These are phyloP conservation scores for Cheirogaleus medius DNA, from an alignment of 2,113 vertebrate species.

Conservation along the genomic window DNA sequence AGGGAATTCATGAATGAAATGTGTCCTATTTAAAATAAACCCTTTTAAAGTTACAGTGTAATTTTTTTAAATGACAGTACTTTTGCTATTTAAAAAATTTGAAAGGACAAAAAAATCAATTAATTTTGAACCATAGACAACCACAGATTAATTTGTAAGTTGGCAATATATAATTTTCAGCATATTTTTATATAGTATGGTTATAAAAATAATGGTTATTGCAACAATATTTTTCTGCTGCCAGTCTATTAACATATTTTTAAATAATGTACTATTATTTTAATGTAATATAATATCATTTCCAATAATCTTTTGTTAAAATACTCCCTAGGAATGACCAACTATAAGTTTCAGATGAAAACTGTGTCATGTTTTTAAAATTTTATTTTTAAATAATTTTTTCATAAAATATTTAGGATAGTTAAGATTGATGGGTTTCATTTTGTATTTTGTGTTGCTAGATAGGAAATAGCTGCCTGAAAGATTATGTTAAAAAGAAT, in stretches of 20 bases:
- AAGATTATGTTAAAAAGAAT: background rate
- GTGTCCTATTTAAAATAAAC: background rate
- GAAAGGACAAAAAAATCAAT: background rate
- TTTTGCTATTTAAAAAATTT: background rate
- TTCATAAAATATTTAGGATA: background rate
- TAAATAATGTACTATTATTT: background rate
- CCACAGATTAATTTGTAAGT: background rate
- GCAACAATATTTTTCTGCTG: background rate
- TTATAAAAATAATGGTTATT: background rate
- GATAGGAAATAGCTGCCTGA: background rate
- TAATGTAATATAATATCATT: background rate
- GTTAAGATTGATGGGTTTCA: background rate
- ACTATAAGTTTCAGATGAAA: background rate
- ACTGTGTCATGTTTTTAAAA: background rate
- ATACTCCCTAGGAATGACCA: background rate
- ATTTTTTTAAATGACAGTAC: background rate
- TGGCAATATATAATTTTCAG: background rate
- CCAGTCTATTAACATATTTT: background rate
- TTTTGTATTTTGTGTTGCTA: background rate
- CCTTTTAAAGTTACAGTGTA: background rate
- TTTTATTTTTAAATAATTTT: slow-evolving; percentile 29
- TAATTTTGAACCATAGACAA: background rate
- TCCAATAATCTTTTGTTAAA: background rate
- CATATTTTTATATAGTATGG: background rate
- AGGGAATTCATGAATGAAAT: background rate